Evolutionary conservation across 2,797 vertebrate species (phyloP).

Genomic region (Heteromormyrus szaboi): DNA sequence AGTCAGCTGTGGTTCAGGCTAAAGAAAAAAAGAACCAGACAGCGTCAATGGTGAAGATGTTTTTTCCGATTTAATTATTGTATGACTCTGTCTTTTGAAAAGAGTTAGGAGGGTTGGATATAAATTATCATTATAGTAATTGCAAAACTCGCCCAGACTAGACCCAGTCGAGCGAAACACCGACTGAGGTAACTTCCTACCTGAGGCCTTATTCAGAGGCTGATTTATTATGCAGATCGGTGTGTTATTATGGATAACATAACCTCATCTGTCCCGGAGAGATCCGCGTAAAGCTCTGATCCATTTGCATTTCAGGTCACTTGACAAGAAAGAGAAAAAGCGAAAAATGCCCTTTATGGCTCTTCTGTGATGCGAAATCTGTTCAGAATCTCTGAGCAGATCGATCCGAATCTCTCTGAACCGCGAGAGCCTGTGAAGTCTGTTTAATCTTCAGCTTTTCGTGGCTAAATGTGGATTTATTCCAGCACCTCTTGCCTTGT

Average conservation of each 20-base stretch:
- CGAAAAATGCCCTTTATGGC: background rate
- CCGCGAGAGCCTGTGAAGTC: background rate
- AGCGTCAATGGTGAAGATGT: background rate
- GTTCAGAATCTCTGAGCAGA: background rate
- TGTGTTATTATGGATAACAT: background rate
- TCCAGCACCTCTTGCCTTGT: background rate
- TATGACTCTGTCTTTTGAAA: background rate
- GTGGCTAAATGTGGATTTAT: background rate
- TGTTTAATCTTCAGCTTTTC: background rate
- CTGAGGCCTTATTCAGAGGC: background rate
- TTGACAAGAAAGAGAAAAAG: background rate
- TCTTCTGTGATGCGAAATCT: background rate
- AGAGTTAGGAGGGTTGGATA: background rate
- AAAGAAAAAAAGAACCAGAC: background rate
- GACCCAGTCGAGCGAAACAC: background rate
- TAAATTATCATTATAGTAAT: background rate
- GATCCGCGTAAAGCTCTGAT: background rate
- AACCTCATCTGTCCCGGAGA: background rate
- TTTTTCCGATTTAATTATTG: background rate
- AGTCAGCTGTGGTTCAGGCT: background rate
- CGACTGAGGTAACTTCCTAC: background rate
- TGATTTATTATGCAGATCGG: background rate
- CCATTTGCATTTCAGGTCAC: constrained; percentile 9
- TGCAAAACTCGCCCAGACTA: background rate
- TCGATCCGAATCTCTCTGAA: background rate